Conservation (phyloP, 2,797 vertebrate species). For the Corythornis leucogaster region DNA sequence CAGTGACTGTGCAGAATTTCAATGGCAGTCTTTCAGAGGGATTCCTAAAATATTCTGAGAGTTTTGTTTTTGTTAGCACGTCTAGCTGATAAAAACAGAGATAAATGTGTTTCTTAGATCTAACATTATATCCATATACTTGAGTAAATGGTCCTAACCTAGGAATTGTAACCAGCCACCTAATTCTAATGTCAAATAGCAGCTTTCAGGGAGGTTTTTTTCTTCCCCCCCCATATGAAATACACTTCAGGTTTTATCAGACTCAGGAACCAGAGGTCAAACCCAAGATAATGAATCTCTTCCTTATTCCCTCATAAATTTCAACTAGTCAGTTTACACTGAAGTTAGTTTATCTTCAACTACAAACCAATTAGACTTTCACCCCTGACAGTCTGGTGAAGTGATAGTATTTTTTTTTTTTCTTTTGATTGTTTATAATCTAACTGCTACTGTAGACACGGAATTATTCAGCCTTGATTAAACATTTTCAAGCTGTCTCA, state of each 20-base stretch:
- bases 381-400: neutral
- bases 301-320: neutral
- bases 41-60: neutral
- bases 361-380: slow-evolving; percentile 25
- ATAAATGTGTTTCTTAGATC: neutral
- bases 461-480: slow-evolving; percentile 45
- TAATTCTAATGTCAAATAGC: neutral
- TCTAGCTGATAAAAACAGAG: neutral
- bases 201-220: neutral
- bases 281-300: neutral
- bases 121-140: fast-evolving
- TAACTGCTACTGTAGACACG: neutral
- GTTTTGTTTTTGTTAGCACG: neutral
- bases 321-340: neutral
- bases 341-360: slow-evolving; percentile 4
- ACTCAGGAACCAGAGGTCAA: neutral
- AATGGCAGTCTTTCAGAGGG: neutral
- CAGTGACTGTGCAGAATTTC: neutral
- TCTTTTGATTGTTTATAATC: slow-evolving; percentile 23
- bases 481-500: slow-evolving; percentile 46
- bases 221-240: fast-evolving
- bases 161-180: neutral
- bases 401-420: neutral
- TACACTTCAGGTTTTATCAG: neutral
- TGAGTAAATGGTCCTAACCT: neutral